Base-by-base conservation (phyloP, 1,140 invertebrate genomes). In the Dermatophagoides farinae region DNA sequence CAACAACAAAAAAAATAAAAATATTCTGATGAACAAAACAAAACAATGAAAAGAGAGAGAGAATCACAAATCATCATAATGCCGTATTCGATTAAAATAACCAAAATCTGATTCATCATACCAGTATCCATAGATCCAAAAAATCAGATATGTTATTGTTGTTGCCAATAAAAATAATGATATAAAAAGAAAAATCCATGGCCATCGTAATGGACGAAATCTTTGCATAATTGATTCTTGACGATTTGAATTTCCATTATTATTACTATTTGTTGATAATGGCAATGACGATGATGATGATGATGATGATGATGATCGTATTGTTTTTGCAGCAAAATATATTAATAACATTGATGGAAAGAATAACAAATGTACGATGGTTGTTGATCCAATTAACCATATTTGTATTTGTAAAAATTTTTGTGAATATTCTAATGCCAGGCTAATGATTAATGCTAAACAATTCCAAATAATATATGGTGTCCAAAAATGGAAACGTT, bases 401-500 rank as follows among this genome's bases (percentile, higher is more conserved):
- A 55, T 12, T 11, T 25, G 12, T 2, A 14, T n/a, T 18, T 55
- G 53, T 23, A 55, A 25, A 14, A 55, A 44, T 25, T 2, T 1
- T 37, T 14, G 12, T 6, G 6, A 55, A 25, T 44, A 25, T 44
- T 55, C 25, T 4, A 55, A 14, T 39, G 25, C 14, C 4, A 55
- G 14, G n/a, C 14, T n/a, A 31, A 55, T 25, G 14, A 55, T 12
- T 39, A 55, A 44, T n/a, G 25, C 53, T 22, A 55, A 40, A 38
- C 14, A 55, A 25, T 55, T 55, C 53, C 53, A 55, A 5, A 44
- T 25, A 12, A 55, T n/a, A 38, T 25, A 55, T 18, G 53, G 53
- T 39, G 53, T 25, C 10, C 10, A 25, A 44, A 55, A 55, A n/a
- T 25, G 6, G 39, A 55, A 38, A 25, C 53, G 14, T n/a, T 4